Base-by-base conservation (phyloP, 2,888 invertebrate species). In the Drosophila fulvimacula region DNA sequence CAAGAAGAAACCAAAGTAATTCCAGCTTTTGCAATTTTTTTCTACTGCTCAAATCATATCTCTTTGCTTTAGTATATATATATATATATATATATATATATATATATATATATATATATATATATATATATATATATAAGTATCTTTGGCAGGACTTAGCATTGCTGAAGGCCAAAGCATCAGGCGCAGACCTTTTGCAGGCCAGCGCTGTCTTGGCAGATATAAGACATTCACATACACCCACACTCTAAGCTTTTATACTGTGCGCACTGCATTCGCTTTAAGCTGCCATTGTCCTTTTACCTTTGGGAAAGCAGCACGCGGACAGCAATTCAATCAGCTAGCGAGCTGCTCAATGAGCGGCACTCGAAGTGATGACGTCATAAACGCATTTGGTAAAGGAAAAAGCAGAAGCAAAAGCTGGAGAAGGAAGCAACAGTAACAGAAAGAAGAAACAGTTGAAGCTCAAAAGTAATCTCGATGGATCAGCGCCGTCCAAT, bases 381-480 rank as follows among this genome's bases (percentile, higher is more conserved):
- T 79, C 70, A 82, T 79, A 79, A 82, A 67, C 63, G 73, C 78
- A 80, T 76, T 78, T 72, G 62, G 56, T n/a, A 13, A 44, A n/a
- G 51, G 57, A 36, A 6, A 24, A 21, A n/a, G 21, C 1, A 32
- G 44, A 13, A 49, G 51, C 5, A 17, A 17, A 1, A 30, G 19
- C 1, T 10, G 30, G 10, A 5, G 0, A 30, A 30, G 30, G 49
- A 11, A 57, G 32, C 15, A 30, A 5, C 27, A 62, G 17, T 0
- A 30, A 39, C 17, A 21, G 56, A 30, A n/a, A 13, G 19, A 52
- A 17, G 56, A 21, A 32, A 10, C 24, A 52, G 53, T 36, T 24
- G 56, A 27, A 61, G 52, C 69, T 55, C 42, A 57, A 76, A 73
- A 55, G 58, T 64, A 69, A 76, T 73, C 78, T 73, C 30, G 15